phyloP scores from a whole-genome alignment of 2,797 vertebrate genomes.

The Thunnus albacares region DNA sequence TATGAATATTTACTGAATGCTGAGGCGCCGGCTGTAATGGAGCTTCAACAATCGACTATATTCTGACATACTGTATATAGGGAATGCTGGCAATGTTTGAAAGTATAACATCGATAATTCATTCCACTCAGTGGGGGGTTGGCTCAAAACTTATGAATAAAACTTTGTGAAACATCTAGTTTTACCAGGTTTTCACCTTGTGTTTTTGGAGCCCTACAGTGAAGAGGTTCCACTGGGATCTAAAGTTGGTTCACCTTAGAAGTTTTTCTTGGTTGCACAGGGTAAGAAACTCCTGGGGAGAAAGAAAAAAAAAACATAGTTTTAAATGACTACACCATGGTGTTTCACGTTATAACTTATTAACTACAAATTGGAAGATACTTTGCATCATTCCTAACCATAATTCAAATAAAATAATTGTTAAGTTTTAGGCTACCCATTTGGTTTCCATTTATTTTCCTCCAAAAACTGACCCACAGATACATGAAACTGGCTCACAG shows the following conservation, averaged over 20 bases:
- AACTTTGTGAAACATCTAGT: constrained; percentile 63
- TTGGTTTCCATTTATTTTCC: background rate
- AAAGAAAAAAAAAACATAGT: background rate
- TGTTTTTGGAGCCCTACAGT: constrained; percentile 19
- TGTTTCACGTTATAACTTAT: background rate
- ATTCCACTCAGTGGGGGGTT: constrained; percentile 59
- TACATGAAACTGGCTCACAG: background rate
- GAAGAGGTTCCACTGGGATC: constrained; percentile 34
- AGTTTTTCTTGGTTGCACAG: constrained; percentile 2
- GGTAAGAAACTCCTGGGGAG: background rate
- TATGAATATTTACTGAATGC: constrained; percentile 72
- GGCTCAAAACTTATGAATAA: constrained; percentile 68
- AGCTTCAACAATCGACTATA: constrained; percentile 36
- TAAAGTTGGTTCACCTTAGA: constrained; percentile 12
- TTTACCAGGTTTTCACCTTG: constrained; percentile 46
- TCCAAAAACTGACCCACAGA: background rate
- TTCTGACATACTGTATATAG: constrained; percentile 42
- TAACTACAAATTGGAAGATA: background rate
- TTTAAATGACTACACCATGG: too few relatives aligned
- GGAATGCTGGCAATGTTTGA: constrained; percentile 56
- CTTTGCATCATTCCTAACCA: background rate
- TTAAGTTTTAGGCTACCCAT: background rate
- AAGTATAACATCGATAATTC: constrained; percentile 75
- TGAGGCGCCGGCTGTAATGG: constrained; percentile 42
- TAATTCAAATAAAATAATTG: background rate